A percentile compares a stretch with the other conserved stretches of the same genome.
These are phyloP conservation scores for Eriosoma lanigerum DNA, from an alignment of 1,140 invertebrate species.

Conservation along the genomic window DNA sequence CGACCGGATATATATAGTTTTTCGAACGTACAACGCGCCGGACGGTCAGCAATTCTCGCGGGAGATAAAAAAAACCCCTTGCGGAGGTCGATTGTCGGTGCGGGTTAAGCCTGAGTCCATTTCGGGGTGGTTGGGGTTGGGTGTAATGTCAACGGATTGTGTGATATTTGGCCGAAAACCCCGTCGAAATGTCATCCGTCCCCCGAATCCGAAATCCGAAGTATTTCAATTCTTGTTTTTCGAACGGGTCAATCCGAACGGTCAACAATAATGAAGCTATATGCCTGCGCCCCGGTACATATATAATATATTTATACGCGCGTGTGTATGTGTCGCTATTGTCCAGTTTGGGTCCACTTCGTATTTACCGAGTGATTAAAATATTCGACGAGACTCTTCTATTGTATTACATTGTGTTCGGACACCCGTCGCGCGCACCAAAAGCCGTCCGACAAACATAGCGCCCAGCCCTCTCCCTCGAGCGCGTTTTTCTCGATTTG, in stretches of 20 bases:
- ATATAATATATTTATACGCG: too few relatives aligned
- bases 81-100: background rate
- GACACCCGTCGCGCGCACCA: background rate
- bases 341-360: background rate
- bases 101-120: background rate
- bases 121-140: too few relatives aligned
- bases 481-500: too few relatives aligned
- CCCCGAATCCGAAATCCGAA: too few relatives aligned
- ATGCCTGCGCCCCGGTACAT: too few relatives aligned
- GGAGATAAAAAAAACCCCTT: background rate
- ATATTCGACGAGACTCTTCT: background rate
- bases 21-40: background rate
- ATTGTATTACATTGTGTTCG: background rate
- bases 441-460: slow-evolving; percentile 26
- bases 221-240: background rate
- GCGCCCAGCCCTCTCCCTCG: background rate
- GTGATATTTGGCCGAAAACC: slow-evolving; percentile 26
- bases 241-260: slow-evolving; percentile 12
- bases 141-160: slow-evolving; percentile 1
- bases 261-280: slow-evolving; percentile 1
- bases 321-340: background rate
- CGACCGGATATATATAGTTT: background rate
- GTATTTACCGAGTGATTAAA: slow-evolving; percentile 19
- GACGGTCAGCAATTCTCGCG: slow-evolving; percentile 10
- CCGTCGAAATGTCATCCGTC: slow-evolving; percentile 27